Conservation (phyloP, 2,113 vertebrate species). For the Lontra canadensis region DNA sequence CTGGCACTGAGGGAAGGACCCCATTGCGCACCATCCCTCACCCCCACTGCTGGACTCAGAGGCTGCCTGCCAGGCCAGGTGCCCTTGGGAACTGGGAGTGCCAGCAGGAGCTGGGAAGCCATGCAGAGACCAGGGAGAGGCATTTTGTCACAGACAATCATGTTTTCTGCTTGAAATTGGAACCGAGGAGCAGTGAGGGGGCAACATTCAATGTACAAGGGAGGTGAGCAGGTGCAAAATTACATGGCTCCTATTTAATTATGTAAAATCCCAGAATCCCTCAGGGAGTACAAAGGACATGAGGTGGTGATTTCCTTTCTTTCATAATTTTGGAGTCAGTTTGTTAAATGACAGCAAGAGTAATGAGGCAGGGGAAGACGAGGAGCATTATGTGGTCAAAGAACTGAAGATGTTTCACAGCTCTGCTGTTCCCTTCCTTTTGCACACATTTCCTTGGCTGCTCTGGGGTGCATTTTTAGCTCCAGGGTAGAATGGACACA, state of each 20-base stretch:
- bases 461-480: not conserved
- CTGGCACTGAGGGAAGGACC: not conserved
- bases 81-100: not conserved
- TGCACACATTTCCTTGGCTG: not conserved
- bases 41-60: not conserved
- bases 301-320: not conserved
- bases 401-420: not conserved
- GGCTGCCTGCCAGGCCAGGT: rapidly evolving
- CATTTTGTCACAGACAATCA: not conserved
- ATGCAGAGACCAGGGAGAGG: not conserved
- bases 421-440: not conserved
- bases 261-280: constrained; percentile 58
- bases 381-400: not conserved
- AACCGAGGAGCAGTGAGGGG: not conserved
- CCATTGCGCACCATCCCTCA: rapidly evolving
- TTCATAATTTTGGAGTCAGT: constrained; percentile 34
- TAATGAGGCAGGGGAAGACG: not conserved
- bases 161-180: not conserved
- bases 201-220: rapidly evolving
- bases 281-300: not conserved
- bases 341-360: constrained; percentile 60
- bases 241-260: constrained; percentile 41
- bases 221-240: not conserved
- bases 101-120: not conserved
- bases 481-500: not conserved